Percentiles rank a stretch among this genome's conserved stretches.
Conservation (phyloP, 2,888 invertebrate genomes). For the Scaptomyza polygonia region DNA sequence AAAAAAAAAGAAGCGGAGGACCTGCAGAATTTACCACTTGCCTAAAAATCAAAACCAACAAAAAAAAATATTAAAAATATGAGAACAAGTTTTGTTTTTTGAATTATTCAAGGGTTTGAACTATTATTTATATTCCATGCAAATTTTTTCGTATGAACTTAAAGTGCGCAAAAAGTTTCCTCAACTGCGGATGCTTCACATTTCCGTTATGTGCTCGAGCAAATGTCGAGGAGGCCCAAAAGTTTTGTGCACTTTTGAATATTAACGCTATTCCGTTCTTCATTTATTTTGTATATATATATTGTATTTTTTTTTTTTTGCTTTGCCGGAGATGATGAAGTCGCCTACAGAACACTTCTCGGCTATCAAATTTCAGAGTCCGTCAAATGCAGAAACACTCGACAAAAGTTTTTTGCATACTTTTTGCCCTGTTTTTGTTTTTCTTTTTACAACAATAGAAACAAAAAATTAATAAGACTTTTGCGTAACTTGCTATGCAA, state of each 20-base stretch:
- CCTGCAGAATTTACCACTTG: constrained; percentile 27
- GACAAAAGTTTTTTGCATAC: constrained; percentile 26
- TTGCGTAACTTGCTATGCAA: constrained; percentile 45
- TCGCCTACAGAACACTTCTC: constrained; percentile 26
- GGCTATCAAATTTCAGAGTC: constrained; percentile 57
- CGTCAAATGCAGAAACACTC: constrained; percentile 59
- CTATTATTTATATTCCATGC: constrained; percentile 50
- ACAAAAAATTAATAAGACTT: constrained; percentile 37
- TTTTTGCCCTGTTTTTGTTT: constrained; percentile 7
- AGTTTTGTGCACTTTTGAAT: constrained; percentile 57
- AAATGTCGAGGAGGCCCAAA: constrained; percentile 34
- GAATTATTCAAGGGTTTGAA: constrained; percentile 26
- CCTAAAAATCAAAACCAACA: constrained; percentile 11
- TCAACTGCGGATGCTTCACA: constrained; percentile 54
- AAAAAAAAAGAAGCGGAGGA: constrained; percentile 5
- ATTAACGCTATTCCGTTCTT: constrained; percentile 36
- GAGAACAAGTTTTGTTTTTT: constrained; percentile 6
- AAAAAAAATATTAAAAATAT: constrained; percentile 13
- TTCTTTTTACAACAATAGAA: constrained; percentile 6
- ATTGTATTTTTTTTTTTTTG: constrained; percentile 1
- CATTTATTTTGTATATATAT: constrained; percentile 3
- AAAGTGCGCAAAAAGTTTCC: constrained; percentile 46
- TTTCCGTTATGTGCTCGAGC: constrained; percentile 50
- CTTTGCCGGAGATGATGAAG: constrained; percentile 37
- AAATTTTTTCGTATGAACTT: constrained; percentile 30